These are phyloP conservation scores for Gymnoscopelus braueri DNA, from an alignment of 2,797 vertebrate species.

Conservation along the genomic window DNA sequence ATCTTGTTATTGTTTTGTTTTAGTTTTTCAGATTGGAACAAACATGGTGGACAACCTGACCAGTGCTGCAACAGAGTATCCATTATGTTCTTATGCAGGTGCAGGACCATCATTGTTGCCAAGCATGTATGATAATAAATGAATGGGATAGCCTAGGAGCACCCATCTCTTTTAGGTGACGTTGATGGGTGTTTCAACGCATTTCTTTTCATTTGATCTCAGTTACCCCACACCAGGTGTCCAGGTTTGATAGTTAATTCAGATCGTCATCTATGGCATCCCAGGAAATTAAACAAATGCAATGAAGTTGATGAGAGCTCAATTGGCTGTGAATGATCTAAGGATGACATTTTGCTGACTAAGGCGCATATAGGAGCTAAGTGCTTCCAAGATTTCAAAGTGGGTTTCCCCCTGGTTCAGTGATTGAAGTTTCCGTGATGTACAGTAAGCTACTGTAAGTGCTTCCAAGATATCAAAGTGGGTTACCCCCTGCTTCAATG, in stretches of 20 bases:
- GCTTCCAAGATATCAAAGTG: no score
- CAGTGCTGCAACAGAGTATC: not conserved
- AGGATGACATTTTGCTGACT: not conserved
- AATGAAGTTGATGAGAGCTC: not conserved
- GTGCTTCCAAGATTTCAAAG: not conserved
- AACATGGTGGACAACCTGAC: not conserved
- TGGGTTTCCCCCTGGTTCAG: not conserved
- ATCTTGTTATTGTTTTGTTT: not conserved
- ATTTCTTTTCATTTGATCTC: not conserved
- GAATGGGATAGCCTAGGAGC: not conserved
- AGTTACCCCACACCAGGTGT: not conserved
- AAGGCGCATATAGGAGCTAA: not conserved
- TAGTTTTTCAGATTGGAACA: not conserved
- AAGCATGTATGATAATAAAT: slow-evolving; percentile 3
- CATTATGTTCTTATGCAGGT: not conserved
- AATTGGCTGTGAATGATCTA: not conserved
- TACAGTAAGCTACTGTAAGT: not conserved
- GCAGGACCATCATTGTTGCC: no score
- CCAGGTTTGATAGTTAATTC: not conserved
- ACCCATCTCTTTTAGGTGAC: not conserved
- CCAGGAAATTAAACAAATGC: not conserved
- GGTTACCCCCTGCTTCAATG: no score
- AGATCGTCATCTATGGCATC: not conserved
- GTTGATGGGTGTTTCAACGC: not conserved
- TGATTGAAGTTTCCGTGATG: not conserved